Evolutionary conservation across 1,140 invertebrate species (phyloP).

Genomic region (Neodiprion virginianus): DNA sequence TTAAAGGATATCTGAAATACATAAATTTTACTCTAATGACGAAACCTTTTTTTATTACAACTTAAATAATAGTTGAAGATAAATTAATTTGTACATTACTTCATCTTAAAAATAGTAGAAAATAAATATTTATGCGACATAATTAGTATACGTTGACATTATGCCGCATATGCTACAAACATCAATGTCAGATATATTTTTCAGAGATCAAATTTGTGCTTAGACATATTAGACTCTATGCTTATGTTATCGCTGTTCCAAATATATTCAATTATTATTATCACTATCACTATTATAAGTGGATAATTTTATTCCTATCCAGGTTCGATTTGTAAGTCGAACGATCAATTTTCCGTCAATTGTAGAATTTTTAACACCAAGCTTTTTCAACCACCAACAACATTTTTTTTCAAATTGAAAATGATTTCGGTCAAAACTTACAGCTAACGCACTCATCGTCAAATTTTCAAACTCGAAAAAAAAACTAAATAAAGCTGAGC

Average conservation of each 20-base stretch:
- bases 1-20: background rate
- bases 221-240: background rate
- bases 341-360: too few relatives aligned
- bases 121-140: background rate
- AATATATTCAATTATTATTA: too few relatives aligned
- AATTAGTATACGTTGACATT: background rate
- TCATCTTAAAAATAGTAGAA: background rate
- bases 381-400: too few relatives aligned
- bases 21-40: background rate
- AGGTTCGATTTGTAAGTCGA: too few relatives aligned
- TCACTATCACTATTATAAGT: too few relatives aligned
- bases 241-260: background rate
- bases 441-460: too few relatives aligned
- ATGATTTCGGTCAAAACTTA: too few relatives aligned
- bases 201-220: background rate
- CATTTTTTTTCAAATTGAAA: too few relatives aligned
- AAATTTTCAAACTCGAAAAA: too few relatives aligned
- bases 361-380: too few relatives aligned
- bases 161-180: background rate
- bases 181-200: background rate
- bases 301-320: too few relatives aligned
- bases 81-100: constrained; percentile 3
- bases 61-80: background rate
- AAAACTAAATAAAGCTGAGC: too few relatives aligned
- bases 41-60: background rate